Evolutionary conservation across 2,888 invertebrate genomes (phyloP).

Genomic region (Tryphoninae sp.): DNA sequence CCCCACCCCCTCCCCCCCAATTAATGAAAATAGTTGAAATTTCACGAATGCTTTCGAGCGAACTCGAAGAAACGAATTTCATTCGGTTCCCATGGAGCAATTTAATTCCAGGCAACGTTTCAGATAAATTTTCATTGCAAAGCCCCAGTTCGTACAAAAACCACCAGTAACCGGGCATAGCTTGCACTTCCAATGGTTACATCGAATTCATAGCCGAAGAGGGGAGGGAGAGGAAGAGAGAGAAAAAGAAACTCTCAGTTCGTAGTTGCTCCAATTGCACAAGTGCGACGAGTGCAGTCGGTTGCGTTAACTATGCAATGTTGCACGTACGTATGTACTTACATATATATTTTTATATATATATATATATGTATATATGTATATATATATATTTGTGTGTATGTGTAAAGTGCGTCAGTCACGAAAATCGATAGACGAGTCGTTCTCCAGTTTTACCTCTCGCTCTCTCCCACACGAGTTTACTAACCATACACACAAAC

Average conservation of each 20-base stretch:
- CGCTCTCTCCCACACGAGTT: conserved; percentile 20
- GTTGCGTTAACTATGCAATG: neutral
- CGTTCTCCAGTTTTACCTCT: conserved; percentile 50
- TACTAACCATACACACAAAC: neutral
- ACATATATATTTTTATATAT: neutral
- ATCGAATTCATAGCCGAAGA: neutral
- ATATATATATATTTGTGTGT: conserved; percentile 2
- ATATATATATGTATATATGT: neutral
- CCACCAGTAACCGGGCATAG: neutral
- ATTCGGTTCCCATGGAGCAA: neutral
- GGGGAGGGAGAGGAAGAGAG: neutral
- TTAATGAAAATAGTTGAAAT: conserved; percentile 13
- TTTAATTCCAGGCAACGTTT: neutral
- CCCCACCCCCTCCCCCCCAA: neutral
- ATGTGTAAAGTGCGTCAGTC: conserved; percentile 58
- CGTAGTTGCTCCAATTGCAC: neutral
- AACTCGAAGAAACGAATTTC: neutral
- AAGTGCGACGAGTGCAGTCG: neutral
- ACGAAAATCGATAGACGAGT: conserved; percentile 60
- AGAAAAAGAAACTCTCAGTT: neutral
- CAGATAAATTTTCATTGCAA: neutral
- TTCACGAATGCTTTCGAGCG: neutral
- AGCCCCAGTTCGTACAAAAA: neutral
- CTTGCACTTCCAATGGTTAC: neutral
- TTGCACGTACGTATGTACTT: neutral